Evolutionary conservation across 37 sponge, comb jelly and placozoan genomes (phyloP), one percentile per base, ranked within the genome.

Genomic region (Chondrilla cf. caribensis): DNA sequence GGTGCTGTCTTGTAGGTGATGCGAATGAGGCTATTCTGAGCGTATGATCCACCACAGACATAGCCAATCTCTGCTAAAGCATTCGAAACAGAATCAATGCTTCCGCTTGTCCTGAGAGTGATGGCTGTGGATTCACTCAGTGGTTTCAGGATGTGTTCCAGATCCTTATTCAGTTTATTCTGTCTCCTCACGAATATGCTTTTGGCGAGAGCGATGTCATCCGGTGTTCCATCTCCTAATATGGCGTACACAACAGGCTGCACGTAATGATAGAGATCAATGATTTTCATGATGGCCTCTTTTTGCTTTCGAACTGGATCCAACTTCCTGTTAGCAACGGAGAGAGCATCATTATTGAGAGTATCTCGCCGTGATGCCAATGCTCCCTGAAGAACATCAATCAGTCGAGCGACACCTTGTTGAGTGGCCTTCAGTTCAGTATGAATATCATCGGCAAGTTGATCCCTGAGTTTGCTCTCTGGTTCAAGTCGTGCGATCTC

Each of bases 141-240:
- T n/a, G 76, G 76, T 7, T 39, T 22, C 24, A 37, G 40, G 14
- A 11, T 24, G 18, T 22, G 42, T 18, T 37, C 44, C 1, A 73
- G 76, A 37, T 43, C 41, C 17, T 22, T 37, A 11, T 2, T 73
- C 38, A 73, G 43, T 39, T 73, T 73, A 3, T 73, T 37, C 19
- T 37, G 41, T 37, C 76, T 37, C 42, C n/a, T 21, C 1, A 73
- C 25, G 40, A 73, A n/a, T 21, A 39, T 21, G 44, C 76, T 73
- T 43, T 73, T 73, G 11, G 76, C 24, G 24, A 73, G n/a, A 24
- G 76, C 76, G 11, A 73, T 42, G 36, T 73, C 76, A 11, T 39
- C 76, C 15, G 76, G 43, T 25, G 76, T 73, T 40, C 76, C 76
- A 40, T 73, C 76, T 37, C 44, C 24, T n/a, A 73, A 42, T 39